These are phyloP conservation scores for Conus betulinus DNA, from an alignment of 1,140 invertebrate genomes.

Conservation along the genomic window DNA sequence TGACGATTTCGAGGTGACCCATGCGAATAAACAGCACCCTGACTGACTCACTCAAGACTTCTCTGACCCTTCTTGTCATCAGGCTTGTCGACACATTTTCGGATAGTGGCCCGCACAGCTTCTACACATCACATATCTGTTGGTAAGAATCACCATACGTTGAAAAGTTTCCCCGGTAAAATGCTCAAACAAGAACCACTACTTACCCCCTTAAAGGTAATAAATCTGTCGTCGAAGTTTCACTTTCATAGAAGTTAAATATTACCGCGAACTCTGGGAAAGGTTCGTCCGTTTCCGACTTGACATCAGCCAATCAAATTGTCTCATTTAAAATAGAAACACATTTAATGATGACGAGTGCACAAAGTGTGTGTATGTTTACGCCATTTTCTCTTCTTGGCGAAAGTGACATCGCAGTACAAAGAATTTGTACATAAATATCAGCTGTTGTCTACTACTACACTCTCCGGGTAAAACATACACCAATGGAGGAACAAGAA, in stretches of 20 bases:
- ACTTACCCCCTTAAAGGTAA: background rate
- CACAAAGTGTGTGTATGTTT: conserved; percentile 27
- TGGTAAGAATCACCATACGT: too few relatives aligned
- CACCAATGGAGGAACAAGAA: conserved; percentile 77
- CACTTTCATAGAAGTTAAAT: background rate
- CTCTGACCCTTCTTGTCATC: too few relatives aligned
- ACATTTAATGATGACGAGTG: conserved; percentile 50
- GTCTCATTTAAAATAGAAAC: conserved; percentile 22
- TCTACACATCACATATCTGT: too few relatives aligned
- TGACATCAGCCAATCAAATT: conserved; percentile 49
- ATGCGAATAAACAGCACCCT: too few relatives aligned
- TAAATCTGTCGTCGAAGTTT: too few relatives aligned
- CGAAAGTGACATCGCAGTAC: background rate
- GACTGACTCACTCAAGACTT: too few relatives aligned
- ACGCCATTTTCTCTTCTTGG: conserved; percentile 26
- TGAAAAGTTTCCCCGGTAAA: too few relatives aligned
- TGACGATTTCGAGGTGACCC: too few relatives aligned
- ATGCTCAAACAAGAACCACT: background rate
- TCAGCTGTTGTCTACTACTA: background rate
- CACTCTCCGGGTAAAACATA: background rate
- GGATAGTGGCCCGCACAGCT: too few relatives aligned
- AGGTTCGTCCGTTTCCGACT: background rate
- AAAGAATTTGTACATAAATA: conserved; percentile 10
- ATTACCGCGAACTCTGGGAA: background rate
- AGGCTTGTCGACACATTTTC: too few relatives aligned